Conservation (phyloP, 2,888 invertebrate species). For the Aproaerema taeniolella region DNA sequence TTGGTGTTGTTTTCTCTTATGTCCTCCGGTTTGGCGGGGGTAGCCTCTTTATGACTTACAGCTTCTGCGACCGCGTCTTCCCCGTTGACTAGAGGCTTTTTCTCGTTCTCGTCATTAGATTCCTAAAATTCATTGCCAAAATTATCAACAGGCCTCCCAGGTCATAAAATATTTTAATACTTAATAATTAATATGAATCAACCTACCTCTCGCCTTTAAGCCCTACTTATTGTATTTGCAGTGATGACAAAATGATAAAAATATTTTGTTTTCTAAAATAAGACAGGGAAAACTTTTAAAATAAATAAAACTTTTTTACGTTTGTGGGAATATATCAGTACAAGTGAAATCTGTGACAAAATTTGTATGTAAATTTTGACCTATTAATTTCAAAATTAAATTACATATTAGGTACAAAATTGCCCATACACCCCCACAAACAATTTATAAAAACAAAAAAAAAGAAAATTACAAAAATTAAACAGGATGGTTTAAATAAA, state of each 20-base stretch:
- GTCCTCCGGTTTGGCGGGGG: conserved; percentile 58
- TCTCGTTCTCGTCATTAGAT: conserved; percentile 51
- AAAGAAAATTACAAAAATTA: conserved; percentile 49
- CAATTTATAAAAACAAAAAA: conserved; percentile 53
- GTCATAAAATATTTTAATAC: no score
- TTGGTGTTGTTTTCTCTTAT: conserved; percentile 58
- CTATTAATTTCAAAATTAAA: conserved; percentile 1
- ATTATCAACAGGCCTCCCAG: no score
- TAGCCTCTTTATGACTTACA: conserved; percentile 54
- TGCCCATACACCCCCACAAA: conserved; percentile 78
- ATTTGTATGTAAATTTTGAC: conserved; percentile 6
- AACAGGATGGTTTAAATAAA: conserved; percentile 69
- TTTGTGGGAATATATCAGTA: conserved; percentile 75
- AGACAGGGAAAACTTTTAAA: conserved; percentile 22
- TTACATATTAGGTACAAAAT: conserved; percentile 35
- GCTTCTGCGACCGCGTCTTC: conserved; percentile 64
- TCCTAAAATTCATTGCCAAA: no score
- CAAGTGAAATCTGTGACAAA: conserved; percentile 24
- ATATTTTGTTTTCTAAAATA: no score
- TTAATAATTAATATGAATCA: no score
- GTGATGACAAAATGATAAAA: no score
- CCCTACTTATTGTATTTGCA: no score
- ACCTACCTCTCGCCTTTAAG: no score
- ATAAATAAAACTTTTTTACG: conserved; percentile 35
- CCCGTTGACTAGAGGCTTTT: conserved; percentile 56